Evolutionary conservation across 2,113 vertebrate genomes (phyloP).

Genomic region (Gavia stellata): DNA sequence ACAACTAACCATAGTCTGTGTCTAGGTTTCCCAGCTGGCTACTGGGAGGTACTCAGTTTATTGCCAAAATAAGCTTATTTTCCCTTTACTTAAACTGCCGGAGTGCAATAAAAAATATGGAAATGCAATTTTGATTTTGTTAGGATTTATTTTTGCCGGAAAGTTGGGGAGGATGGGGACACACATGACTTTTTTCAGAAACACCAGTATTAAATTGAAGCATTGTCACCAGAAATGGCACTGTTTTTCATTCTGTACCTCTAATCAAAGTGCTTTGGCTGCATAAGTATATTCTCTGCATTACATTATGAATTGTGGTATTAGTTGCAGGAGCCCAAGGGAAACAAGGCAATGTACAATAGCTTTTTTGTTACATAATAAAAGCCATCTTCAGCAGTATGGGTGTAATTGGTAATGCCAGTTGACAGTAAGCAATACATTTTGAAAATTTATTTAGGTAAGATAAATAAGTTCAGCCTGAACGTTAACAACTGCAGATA

Average conservation of each 20-base stretch:
- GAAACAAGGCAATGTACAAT: neutral
- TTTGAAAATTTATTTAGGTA: neutral
- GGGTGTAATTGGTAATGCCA: neutral
- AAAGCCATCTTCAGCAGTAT: neutral
- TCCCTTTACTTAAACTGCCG: neutral
- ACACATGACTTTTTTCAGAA: neutral
- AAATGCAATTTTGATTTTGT: neutral
- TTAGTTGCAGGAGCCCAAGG: neutral
- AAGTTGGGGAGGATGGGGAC: accelerated
- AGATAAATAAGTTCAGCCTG: neutral
- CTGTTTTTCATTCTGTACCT: neutral
- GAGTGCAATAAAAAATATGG: neutral
- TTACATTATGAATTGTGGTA: neutral
- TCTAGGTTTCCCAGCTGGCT: neutral
- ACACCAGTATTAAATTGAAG: neutral
- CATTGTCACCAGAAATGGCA: neutral
- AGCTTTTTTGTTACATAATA: neutral
- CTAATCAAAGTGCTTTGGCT: neutral
- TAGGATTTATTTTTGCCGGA: neutral
- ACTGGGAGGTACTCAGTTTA: neutral
- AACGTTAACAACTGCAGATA: neutral
- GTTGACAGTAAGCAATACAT: neutral
- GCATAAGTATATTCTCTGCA: neutral
- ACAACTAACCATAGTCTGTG: neutral
- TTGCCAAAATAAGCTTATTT: neutral